phyloP scores from a whole-genome alignment of 2,113 vertebrate species.

The Lonchura striata region DNA sequence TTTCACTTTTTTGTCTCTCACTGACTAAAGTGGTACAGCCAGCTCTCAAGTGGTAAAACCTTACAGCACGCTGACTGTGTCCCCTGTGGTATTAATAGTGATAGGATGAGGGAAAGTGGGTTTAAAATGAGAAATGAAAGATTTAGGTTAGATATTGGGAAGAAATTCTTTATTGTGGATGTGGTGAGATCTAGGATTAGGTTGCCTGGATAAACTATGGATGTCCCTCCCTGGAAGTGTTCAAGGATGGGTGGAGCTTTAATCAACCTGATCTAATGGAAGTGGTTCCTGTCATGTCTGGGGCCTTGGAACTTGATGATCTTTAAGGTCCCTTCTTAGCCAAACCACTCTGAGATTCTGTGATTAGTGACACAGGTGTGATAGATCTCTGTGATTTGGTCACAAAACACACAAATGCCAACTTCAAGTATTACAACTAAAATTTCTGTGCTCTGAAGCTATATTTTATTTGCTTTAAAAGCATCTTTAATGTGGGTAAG shows the following conservation, averaged over 20 bases:
- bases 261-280: not conserved
- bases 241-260: not conserved
- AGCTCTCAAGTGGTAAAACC: not conserved
- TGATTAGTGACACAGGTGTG: not conserved
- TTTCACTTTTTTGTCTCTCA: not conserved
- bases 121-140: not conserved
- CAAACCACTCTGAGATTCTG: not conserved
- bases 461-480: not conserved
- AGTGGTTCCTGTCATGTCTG: not conserved
- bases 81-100: not conserved
- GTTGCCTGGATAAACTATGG: not conserved
- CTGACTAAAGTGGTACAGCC: not conserved
- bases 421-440: not conserved
- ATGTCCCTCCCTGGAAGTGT: not conserved
- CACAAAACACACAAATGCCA: not conserved
- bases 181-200: not conserved
- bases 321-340: not conserved
- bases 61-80: not conserved
- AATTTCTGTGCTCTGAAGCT: not conserved
- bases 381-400: not conserved
- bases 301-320: accelerated
- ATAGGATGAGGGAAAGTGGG: not conserved
- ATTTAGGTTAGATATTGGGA: not conserved
- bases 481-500: not conserved
- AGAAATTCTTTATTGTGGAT: not conserved